Evolutionary conservation across 2,113 vertebrate species (phyloP).

Genomic region (Mustela nigripes): DNA sequence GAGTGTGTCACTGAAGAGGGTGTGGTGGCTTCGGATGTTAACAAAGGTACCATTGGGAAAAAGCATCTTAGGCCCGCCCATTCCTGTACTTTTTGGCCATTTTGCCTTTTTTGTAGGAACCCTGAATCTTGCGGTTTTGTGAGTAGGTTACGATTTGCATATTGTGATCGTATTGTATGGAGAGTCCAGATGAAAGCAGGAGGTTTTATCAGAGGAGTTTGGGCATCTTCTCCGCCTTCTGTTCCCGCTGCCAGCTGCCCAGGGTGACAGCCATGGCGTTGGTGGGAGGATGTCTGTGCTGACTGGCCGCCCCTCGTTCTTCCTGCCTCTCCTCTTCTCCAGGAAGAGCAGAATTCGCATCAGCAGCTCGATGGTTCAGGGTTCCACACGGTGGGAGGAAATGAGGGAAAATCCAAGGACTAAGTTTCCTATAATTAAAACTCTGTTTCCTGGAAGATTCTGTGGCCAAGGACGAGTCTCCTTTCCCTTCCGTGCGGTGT

Average conservation of each 20-base stretch:
- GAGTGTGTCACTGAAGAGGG: accelerated
- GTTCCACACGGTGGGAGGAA: neutral
- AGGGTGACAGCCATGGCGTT: neutral
- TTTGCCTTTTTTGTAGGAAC: neutral
- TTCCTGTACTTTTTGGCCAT: neutral
- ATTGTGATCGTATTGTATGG: neutral
- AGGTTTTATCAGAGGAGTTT: neutral
- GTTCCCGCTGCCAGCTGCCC: accelerated
- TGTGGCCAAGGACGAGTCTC: neutral
- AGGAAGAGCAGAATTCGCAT: neutral
- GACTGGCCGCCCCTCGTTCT: neutral
- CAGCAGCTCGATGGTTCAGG: accelerated
- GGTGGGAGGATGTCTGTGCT: neutral
- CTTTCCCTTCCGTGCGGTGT: neutral
- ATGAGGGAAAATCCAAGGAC: neutral
- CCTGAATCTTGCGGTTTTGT: neutral
- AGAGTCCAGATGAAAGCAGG: neutral
- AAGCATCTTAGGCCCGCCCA: accelerated
- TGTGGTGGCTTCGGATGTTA: neutral
- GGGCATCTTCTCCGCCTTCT: neutral
- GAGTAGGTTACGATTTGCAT: neutral
- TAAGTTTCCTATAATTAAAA: neutral
- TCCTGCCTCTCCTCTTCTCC: neutral
- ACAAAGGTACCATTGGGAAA: neutral
- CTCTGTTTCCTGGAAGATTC: neutral